Conservation (phyloP, 2,113 vertebrate species). For the Xiphophorus maculatus region DNA sequence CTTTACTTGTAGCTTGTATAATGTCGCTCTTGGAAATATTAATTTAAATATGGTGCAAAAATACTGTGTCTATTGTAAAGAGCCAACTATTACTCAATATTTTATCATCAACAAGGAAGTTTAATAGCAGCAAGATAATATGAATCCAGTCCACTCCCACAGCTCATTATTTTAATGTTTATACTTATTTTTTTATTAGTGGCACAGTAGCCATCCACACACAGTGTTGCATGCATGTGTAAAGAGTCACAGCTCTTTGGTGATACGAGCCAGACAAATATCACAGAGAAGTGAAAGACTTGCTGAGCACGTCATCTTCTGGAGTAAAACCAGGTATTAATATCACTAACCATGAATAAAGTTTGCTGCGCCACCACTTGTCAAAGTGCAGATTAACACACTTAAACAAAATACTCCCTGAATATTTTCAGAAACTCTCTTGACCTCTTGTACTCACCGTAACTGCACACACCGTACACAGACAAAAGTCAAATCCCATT, state of each 20-base stretch:
- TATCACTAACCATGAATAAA: not conserved
- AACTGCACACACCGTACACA: not conserved
- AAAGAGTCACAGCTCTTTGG: not conserved
- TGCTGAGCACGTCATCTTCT: not conserved
- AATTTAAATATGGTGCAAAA: no score
- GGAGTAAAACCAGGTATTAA: not conserved
- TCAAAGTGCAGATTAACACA: not conserved
- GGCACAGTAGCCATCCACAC: not conserved
- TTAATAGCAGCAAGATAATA: not conserved
- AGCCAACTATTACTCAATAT: not conserved
- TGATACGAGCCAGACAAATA: not conserved
- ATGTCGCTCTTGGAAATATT: no score
- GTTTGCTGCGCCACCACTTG: not conserved
- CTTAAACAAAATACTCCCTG: not conserved
- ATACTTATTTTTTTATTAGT: not conserved
- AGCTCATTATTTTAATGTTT: not conserved
- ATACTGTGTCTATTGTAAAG: no score
- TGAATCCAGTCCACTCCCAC: not conserved
- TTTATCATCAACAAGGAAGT: not conserved
- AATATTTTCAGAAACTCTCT: not conserved
- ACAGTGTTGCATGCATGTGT: not conserved
- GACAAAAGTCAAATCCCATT: slow-evolving; percentile 16
- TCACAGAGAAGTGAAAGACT: not conserved
- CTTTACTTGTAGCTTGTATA: no score
- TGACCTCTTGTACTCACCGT: not conserved